Base-by-base conservation (phyloP, 2,113 vertebrate species). In the Smithornis capensis region DNA sequence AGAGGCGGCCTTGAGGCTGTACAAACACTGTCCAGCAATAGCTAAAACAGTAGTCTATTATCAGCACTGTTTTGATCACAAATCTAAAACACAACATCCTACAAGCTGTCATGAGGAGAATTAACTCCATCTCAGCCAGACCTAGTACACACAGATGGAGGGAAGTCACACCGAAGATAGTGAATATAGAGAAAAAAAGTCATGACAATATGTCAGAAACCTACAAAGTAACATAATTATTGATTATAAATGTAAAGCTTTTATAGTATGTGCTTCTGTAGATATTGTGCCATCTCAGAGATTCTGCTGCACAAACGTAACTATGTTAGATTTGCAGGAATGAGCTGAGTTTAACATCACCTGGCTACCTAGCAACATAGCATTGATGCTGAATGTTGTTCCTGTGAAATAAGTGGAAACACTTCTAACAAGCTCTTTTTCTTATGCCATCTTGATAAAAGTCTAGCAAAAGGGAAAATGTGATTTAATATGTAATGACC, bases 331-430 rank as follows among this genome's bases (percentile, higher is more conserved):
- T 59, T 52, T 75, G n/a, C 59, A 91, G 80, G 69, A 89, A 91
- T 56, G 71, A 82, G 62, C 57, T 75, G 59, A 90, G 67, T 81
- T 91, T 75, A 79, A 95, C 88, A 80, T 89, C 65, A 92, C 73
- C 73, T 62, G 78, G 82, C 63, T 94, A 93, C 81, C 83, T 92
- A 95, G 90, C 94, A 97, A 92, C 80, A 40, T 14, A 19, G 53
- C 44, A 52, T 38, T 90, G 73, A 84, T 60, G 64, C 52, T 88
- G 16, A 65, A 45, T 68, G 35, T 63, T 81, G 33, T 70, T 87
- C 27, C 79, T 74, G 50, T 57, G 47, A 87, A 92, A n/a, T 73
- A 91, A 90, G 63, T 87, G 63, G 85, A 47, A 96, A 89, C 63
- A 70, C 33, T 90, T 90, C 74, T 44, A 92, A 76, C 1, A 3